Percentiles rank a stretch among this genome's conserved stretches.
phyloP scores from a whole-genome alignment of 2,113 vertebrate species.

The Calonectris borealis region DNA sequence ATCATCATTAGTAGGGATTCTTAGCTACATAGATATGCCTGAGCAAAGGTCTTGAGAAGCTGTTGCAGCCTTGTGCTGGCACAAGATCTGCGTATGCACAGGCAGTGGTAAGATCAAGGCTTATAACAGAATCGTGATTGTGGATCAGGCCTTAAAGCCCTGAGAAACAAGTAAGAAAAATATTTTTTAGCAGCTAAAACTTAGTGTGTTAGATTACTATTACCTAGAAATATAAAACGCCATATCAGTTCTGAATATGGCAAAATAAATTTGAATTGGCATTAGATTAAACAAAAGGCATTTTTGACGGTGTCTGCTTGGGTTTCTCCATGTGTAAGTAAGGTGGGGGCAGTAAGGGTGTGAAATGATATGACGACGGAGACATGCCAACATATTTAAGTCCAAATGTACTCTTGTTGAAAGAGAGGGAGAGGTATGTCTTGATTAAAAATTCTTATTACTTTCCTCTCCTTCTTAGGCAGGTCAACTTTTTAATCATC shows the following conservation, averaged over 20 bases:
- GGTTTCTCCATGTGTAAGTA: neutral
- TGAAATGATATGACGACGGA: neutral
- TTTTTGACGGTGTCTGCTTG: neutral
- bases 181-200: neutral
- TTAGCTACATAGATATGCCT: neutral
- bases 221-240: neutral
- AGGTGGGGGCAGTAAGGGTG: neutral
- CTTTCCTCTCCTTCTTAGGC: neutral
- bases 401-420: neutral
- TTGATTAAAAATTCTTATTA: conserved; percentile 26
- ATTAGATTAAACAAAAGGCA: neutral
- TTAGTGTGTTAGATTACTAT: neutral
- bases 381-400: neutral
- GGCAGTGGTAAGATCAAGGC: neutral
- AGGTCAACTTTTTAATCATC: conserved; percentile 37
- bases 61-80: neutral
- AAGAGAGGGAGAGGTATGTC: neutral
- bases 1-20: neutral
- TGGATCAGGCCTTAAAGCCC: neutral
- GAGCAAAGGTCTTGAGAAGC: neutral
- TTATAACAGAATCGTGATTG: accelerated
- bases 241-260: neutral
- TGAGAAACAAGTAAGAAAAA: neutral
- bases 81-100: neutral
- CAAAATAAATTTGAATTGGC: neutral